phyloP scores from a whole-genome alignment of 2,113 vertebrate genomes.

The Tachysurus vachellii region DNA sequence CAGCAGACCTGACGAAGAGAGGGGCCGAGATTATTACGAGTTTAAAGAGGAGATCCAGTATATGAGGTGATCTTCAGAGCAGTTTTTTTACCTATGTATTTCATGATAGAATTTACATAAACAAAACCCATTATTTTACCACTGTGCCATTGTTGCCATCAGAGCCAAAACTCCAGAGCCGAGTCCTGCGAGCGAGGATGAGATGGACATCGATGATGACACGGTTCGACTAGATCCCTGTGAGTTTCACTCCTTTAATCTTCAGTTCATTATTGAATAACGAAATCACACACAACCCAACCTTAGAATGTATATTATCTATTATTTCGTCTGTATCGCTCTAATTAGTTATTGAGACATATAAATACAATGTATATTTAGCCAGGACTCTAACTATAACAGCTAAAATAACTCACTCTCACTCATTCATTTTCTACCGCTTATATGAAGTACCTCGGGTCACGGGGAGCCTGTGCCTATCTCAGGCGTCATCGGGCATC shows the following conservation, averaged over 20 bases:
- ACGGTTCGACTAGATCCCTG: slow-evolving; percentile 78
- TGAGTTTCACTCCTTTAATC: slow-evolving; percentile 62
- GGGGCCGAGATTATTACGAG: slow-evolving; percentile 81
- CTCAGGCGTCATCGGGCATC: too few species aligned
- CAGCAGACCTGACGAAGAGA: slow-evolving; percentile 67
- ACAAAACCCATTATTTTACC: background rate
- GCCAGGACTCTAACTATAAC: background rate
- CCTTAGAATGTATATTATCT: background rate
- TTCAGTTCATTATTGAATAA: background rate
- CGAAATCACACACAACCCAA: background rate
- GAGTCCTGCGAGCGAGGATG: slow-evolving; percentile 64
- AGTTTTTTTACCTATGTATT: background rate
- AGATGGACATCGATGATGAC: slow-evolving; percentile 74
- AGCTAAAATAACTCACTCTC: background rate
- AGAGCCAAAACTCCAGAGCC: slow-evolving; percentile 83
- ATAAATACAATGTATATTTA: background rate
- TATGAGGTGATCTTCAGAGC: slow-evolving; percentile 73
- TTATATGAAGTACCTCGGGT: too few species aligned
- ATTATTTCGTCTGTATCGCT: background rate
- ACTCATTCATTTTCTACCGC: too few species aligned
- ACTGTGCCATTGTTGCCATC: slow-evolving; percentile 3
- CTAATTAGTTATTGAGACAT: background rate
- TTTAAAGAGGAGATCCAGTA: slow-evolving; percentile 90
- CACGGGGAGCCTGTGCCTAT: too few species aligned
- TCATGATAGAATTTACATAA: background rate